Base-by-base conservation (phyloP, 1,140 invertebrate species). In the Brachionus asplanchnoidis region DNA sequence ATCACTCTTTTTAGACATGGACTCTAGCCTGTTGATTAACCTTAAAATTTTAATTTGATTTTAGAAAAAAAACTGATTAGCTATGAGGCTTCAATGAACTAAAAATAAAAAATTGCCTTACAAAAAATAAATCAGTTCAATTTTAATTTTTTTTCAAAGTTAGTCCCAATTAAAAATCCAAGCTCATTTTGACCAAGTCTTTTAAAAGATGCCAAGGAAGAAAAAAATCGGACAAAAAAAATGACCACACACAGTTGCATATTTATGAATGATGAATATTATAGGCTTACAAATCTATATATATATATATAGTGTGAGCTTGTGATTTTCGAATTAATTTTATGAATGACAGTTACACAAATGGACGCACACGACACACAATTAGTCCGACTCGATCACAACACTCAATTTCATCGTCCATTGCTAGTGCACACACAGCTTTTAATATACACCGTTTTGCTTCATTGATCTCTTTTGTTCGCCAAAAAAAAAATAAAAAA, bases 321-420 rank as follows among this genome's bases (percentile, higher is more conserved):
- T 6, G 26, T n/a, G 66, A 32, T n/a, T n/a, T 68, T 6, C n/a
- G 60, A 66, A 66, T 66, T 66, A 66, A 68, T 32, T 32, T 68
- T 68, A 68, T 68, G 66, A 68, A 68, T 68, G 66, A 68, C 66
- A 68, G 32, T 68, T 68, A 28, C 17, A 20, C 32, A 68, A 68
- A 68, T 68, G 66, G 32, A 68, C 32, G 23, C 32, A 36, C 20
- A 60, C 66, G 66, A 68, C 66, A n/a, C 32, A 23, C 11, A 68
- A 68, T 68, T 68, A 68, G 66, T 68, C 66, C 32, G 32, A 40
- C 11, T 36, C 28, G 14, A 68, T 12, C 32, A 36, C 11, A 17
- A n/a, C 28, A n/a, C 26, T 12, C 11, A 12, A 23, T 1, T 0
- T 3, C 20, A 23, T 60, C 53, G 53, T 60, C 53, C 53, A 60